These are phyloP conservation scores for Drosophila nasuta DNA, from an alignment of 1,140 invertebrate species.

Conservation along the genomic window DNA sequence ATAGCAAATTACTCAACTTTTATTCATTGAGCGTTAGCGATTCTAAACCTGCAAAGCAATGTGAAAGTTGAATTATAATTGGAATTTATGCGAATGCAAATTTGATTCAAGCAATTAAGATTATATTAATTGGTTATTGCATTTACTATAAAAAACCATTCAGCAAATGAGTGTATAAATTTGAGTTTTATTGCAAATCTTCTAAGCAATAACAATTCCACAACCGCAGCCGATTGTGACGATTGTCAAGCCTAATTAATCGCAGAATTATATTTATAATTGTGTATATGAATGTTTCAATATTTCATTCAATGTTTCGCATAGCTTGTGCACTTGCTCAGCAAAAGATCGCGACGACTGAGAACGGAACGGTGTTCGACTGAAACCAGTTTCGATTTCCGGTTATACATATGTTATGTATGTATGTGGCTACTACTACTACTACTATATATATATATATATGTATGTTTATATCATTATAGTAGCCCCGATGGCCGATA, in stretches of 20 bases:
- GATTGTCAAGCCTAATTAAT: constrained; percentile 9
- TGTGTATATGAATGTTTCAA: neutral
- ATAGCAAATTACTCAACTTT: neutral
- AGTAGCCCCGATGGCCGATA: constrained; percentile 19
- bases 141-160: no score
- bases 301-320: constrained; percentile 24
- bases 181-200: no score
- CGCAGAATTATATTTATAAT: constrained; percentile 19
- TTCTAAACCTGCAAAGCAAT: neutral
- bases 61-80: no score
- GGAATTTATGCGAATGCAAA: no score
- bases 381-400: constrained; percentile 48
- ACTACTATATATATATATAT: neutral
- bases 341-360: neutral
- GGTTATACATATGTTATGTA: constrained; percentile 22
- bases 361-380: neutral
- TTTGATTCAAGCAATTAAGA: no score
- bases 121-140: no score
- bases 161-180: no score
- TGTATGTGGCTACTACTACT: constrained; percentile 3
- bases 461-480: constrained; percentile 32
- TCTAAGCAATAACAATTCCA: no score
- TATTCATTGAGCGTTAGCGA: neutral
- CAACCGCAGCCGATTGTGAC: no score
- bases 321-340: constrained; percentile 11